phyloP scores from a whole-genome alignment of 2,888 invertebrate species.

The Frankliniella fusca region DNA sequence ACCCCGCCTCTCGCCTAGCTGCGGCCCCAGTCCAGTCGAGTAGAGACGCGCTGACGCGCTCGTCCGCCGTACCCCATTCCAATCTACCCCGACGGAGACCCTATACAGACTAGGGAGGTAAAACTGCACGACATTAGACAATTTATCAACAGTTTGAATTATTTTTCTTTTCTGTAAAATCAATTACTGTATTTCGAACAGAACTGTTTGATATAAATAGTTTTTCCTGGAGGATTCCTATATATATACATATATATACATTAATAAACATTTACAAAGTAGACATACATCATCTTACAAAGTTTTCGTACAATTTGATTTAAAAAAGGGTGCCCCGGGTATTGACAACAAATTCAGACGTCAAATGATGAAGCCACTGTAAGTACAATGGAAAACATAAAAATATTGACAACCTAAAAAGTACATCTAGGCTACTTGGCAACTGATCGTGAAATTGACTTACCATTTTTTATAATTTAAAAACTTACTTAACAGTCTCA shows the following conservation, averaged over 20 bases:
- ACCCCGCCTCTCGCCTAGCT: background rate
- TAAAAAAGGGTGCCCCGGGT: too few species aligned
- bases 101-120: background rate
- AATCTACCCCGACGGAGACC: background rate
- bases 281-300: background rate
- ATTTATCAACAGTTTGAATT: background rate
- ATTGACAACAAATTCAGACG: too few species aligned
- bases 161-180: background rate
- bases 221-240: background rate
- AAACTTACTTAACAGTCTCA: background rate
- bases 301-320: too few species aligned
- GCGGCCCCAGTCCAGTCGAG: background rate
- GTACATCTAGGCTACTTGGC: background rate
- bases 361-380: background rate
- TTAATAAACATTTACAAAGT: background rate
- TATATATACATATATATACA: background rate
- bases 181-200: background rate
- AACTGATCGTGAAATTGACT: background rate
- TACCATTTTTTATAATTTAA: too few species aligned
- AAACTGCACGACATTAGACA: background rate
- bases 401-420: background rate
- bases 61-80: background rate
- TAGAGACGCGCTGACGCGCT: background rate
- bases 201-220: background rate
- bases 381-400: background rate